Evolutionary conservation across 1,140 invertebrate species (phyloP).

Genomic region (Lepeophtheirus salmonis): DNA sequence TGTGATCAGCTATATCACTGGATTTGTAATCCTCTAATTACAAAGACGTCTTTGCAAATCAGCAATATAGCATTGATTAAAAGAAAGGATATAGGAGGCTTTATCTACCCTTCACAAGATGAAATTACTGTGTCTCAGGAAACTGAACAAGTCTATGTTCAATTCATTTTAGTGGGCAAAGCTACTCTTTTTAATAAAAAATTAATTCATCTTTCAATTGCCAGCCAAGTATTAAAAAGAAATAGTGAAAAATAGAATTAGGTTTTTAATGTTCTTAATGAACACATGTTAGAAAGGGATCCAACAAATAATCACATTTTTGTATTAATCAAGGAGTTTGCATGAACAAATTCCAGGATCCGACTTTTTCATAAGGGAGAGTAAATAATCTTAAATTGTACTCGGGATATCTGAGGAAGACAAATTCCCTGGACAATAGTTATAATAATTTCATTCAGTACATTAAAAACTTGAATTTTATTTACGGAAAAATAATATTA

Average conservation of each 20-base stretch:
- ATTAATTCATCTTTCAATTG: not conserved
- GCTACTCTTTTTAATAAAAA: not conserved
- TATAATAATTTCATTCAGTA: too few relatives aligned
- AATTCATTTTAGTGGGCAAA: not conserved
- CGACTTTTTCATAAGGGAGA: not conserved
- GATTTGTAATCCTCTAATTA: not conserved
- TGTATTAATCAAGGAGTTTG: not conserved
- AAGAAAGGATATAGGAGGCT: not conserved
- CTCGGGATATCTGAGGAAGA: not conserved
- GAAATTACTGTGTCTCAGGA: not conserved
- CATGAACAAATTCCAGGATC: not conserved
- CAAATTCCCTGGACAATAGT: too few relatives aligned
- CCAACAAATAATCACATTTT: not conserved
- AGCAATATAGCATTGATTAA: not conserved
- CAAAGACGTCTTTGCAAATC: not conserved
- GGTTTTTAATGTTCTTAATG: not conserved
- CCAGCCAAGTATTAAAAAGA: not conserved
- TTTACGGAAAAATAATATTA: too few relatives aligned
- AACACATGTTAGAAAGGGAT: not conserved
- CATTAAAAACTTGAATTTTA: too few relatives aligned
- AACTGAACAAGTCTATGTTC: not conserved
- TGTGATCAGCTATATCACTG: not conserved
- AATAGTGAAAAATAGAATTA: not conserved
- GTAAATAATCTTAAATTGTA: not conserved
- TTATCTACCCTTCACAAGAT: not conserved